Base-by-base conservation (phyloP, 2,888 invertebrate species). In the Stenoptilia bipunctidactyla region DNA sequence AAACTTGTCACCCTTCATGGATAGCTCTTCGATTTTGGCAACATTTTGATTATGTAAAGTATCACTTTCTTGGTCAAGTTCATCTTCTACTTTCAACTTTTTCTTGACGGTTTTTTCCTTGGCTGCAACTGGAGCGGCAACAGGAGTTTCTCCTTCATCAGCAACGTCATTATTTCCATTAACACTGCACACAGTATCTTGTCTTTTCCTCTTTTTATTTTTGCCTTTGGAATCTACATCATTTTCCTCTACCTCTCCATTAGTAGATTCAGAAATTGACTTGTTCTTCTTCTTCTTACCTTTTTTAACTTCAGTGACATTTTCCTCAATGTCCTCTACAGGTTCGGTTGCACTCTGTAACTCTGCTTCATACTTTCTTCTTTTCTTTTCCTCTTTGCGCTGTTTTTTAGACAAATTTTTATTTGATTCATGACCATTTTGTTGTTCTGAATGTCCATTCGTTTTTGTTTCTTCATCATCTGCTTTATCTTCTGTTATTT, bases 21-120 rank as follows among this genome's bases (percentile, higher is more conserved):
- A 48, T 45, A 61, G 48, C 50, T 70, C 70, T 30, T 66, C 80
- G 46, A 68, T 72, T 49, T 73, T 82, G 9, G 77, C 74, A 25
- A 80, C 84, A 62, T 85, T 85, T 50, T 76, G 80, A 43, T 76
- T 73, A 53, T 79, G 80, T 43, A 82, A 68, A 40, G 69, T 73
- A 45, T 70, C 57, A 47, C 69, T 73, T 48, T 75, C 73, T 25
- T 73, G 70, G 2, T 58, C 59, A 45, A 65, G 63, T 44, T 61
- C 56, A 42, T 57, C 72, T 45, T 62, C 64, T 5, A 65, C 55
- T 50, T 67, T 76, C 10, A 60, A 53, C 53, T 83, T 79, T 58
- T 84, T 79, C 51, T 83, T 73, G 42, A 61, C 66, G 1, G 60
- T 55, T 46, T 58, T 70, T 8, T 57, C 56, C 15, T 46, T 49